Conservation (phyloP, 2,113 vertebrate species). For the Hymenochirus boettgeri region DNA sequence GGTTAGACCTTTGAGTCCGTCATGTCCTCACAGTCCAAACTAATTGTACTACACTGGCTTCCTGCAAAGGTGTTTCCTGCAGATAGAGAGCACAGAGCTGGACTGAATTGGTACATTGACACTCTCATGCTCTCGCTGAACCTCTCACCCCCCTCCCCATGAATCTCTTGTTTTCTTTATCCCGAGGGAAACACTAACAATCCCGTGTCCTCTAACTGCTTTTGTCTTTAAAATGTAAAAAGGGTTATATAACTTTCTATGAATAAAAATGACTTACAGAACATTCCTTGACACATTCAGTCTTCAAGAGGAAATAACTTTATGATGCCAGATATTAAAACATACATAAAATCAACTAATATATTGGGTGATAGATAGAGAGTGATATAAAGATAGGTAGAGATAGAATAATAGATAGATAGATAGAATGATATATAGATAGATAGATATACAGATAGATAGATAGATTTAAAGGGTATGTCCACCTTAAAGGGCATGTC, state of each 20-base stretch:
- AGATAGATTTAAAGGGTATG: no score
- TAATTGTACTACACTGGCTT: slow-evolving; percentile 37
- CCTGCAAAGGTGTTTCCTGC: slow-evolving; percentile 42
- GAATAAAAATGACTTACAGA: not conserved
- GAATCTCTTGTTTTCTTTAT: slow-evolving; percentile 6
- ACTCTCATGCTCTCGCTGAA: slow-evolving; percentile 38
- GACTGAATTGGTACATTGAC: slow-evolving; percentile 23
- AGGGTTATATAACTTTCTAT: slow-evolving; percentile 9
- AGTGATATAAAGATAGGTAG: no score
- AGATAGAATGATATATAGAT: no score
- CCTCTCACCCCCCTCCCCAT: slow-evolving; percentile 10
- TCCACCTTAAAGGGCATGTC: no score
- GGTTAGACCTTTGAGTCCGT: slow-evolving; percentile 11
- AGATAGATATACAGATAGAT: no score
- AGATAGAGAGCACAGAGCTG: slow-evolving; percentile 26
- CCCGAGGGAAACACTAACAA: slow-evolving; percentile 30
- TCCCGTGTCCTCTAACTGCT: slow-evolving; percentile 13
- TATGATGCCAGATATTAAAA: no score
- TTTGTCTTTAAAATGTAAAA: slow-evolving; percentile 24
- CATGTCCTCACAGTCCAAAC: slow-evolving; percentile 32
- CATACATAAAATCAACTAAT: no score
- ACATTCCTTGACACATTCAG: not conserved
- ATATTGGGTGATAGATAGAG: no score
- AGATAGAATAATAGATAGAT: no score
- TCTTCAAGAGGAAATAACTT: no score